These are phyloP conservation scores for Thymelicus acteon DNA, from an alignment of 2,888 invertebrate species.

Conservation along the genomic window DNA sequence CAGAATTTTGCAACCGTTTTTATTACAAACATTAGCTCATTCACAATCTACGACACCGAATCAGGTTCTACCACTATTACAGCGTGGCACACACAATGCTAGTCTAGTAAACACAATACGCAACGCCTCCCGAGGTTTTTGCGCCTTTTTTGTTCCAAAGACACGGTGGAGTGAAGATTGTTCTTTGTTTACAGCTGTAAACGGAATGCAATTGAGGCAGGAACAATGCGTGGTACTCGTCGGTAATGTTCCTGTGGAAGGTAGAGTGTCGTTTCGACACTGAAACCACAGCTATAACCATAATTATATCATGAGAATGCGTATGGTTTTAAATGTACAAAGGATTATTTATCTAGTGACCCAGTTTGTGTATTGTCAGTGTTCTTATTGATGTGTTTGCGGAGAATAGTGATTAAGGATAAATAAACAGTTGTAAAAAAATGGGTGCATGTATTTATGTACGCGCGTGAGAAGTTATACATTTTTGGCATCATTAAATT, in stretches of 20 bases:
- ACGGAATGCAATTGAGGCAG: constrained; percentile 26
- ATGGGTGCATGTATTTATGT: too few species aligned
- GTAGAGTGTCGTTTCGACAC: constrained; percentile 17
- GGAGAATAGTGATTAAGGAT: too few species aligned
- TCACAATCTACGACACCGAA: not conserved
- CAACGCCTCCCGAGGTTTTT: constrained; percentile 9
- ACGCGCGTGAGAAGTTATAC: too few species aligned
- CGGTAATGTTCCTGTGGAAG: constrained; percentile 16
- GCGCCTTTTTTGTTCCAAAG: constrained; percentile 26
- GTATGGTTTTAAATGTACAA: constrained; percentile 5
- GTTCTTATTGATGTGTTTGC: not conserved
- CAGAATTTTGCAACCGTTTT: too few species aligned
- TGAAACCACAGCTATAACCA: constrained; percentile 1
- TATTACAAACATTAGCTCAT: too few species aligned
- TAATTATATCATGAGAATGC: constrained; percentile 6
- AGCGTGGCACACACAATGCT: not conserved
- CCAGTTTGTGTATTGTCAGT: not conserved
- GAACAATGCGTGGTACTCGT: constrained; percentile 21
- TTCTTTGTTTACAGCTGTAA: constrained; percentile 26
- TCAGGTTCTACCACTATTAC: not conserved
- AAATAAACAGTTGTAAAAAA: too few species aligned
- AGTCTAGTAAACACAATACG: constrained; percentile 6
- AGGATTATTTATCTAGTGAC: constrained; percentile 2
- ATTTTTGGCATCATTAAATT: too few species aligned
- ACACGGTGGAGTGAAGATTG: constrained; percentile 18